These are phyloP conservation scores for Exocentrus adspersus DNA, from an alignment of 2,888 invertebrate species.

Conservation along the genomic window DNA sequence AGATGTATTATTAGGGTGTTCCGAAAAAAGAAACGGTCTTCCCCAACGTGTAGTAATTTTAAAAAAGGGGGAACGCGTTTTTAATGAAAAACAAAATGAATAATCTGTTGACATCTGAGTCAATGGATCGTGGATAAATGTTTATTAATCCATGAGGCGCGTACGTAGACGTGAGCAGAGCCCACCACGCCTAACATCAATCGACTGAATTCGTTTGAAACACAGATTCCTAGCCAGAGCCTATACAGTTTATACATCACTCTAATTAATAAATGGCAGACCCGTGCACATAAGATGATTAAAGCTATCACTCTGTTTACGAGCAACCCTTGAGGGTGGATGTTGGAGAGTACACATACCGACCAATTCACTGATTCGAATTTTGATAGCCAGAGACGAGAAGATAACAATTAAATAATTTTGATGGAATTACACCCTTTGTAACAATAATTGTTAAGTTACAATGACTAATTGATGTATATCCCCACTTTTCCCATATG, in stretches of 20 bases:
- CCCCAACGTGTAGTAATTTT: neutral
- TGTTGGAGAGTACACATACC: slow-evolving; percentile 17
- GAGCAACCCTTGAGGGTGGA: slow-evolving; percentile 35
- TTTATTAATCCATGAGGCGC: slow-evolving; percentile 59
- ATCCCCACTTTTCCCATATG: no score
- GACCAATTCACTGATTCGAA: slow-evolving; percentile 20
- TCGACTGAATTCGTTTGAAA: slow-evolving; percentile 56
- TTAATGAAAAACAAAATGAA: slow-evolving; percentile 17
- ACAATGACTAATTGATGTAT: no score
- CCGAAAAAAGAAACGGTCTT: neutral
- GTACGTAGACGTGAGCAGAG: slow-evolving; percentile 42
- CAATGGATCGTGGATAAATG: slow-evolving; percentile 49
- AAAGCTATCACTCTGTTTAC: slow-evolving; percentile 49
- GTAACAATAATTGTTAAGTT: no score
- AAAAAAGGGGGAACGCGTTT: neutral
- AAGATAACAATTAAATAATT: slow-evolving; percentile 21
- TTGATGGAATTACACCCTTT: neutral
- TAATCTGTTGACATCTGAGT: slow-evolving; percentile 35
- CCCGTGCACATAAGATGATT: slow-evolving; percentile 54
- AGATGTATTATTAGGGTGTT: neutral
- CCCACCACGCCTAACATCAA: slow-evolving; percentile 51
- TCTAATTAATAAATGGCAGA: slow-evolving; percentile 63
- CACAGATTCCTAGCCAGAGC: slow-evolving; percentile 54
- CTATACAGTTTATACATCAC: slow-evolving; percentile 60
- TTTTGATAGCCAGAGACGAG: slow-evolving; percentile 14